phyloP scores from a whole-genome alignment of 2,888 invertebrate genomes.

The Heteromurus nitidus region DNA sequence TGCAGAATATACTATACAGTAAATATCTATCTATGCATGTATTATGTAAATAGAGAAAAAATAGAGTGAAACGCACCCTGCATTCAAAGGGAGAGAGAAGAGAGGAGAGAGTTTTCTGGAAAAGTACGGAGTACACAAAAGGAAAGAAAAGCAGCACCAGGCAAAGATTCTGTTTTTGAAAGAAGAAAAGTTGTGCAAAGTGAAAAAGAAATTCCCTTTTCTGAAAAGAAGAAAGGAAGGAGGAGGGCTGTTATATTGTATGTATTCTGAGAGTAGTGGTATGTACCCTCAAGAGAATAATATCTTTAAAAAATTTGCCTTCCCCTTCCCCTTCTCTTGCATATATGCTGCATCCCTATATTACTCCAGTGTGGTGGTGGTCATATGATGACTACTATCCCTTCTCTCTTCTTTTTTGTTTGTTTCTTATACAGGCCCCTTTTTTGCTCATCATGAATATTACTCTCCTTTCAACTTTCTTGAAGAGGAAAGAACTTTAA shows the following conservation, averaged over 20 bases:
- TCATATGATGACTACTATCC: not conserved
- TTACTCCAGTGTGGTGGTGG: not conserved
- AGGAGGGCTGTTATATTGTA: not conserved
- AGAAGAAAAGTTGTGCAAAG: slow-evolving; percentile 29
- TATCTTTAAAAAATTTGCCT: no score
- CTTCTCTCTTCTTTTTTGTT: not conserved
- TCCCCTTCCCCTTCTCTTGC: no score
- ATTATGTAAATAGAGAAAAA: no score
- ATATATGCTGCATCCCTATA: no score
- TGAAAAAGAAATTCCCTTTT: slow-evolving; percentile 30
- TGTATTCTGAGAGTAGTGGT: not conserved
- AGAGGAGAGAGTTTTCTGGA: no score
- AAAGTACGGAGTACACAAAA: slow-evolving; percentile 6
- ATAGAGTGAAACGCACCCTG: not conserved
- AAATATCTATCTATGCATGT: no score
- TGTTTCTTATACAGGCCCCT: not conserved
- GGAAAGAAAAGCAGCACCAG: slow-evolving; percentile 30
- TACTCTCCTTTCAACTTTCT: slow-evolving; percentile 20
- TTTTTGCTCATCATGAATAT: slow-evolving; percentile 22
- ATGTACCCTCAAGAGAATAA: no score
- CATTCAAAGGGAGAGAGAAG: not conserved
- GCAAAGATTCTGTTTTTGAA: not conserved
- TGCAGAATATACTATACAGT: not conserved
- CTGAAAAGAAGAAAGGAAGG: not conserved
- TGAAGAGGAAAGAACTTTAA: slow-evolving; percentile 17